These are phyloP conservation scores for Syritta pipiens DNA, from an alignment of 2,888 invertebrate genomes.

Conservation along the genomic window DNA sequence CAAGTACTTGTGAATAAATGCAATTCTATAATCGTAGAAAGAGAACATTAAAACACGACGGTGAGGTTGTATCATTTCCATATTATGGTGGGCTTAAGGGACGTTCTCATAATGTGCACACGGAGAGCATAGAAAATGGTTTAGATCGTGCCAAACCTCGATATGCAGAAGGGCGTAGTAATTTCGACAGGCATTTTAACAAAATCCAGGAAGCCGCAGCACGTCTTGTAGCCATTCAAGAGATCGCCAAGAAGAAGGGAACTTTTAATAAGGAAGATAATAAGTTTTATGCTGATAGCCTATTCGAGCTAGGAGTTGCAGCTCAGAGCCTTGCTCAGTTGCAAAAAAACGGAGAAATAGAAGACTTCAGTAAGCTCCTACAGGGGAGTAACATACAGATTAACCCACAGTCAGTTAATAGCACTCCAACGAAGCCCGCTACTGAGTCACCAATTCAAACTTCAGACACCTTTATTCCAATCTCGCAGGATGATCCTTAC, in stretches of 20 bases:
- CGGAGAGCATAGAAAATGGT: conserved; percentile 71
- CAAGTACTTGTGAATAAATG: conserved; percentile 29
- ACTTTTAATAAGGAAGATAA: conserved; percentile 81
- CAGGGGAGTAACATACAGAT: conserved; percentile 72
- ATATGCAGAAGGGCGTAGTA: conserved; percentile 45
- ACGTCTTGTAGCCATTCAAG: conserved; percentile 82
- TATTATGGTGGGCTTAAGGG: conserved; percentile 88
- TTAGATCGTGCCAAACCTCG: conserved; percentile 42
- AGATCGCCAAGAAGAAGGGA: conserved; percentile 82
- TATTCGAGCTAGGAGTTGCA: conserved; percentile 81
- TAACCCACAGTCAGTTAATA: conserved; percentile 7
- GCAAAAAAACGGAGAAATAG: conserved; percentile 80
- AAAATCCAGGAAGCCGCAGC: conserved; percentile 82
- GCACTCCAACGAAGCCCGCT: conserved; percentile 11
- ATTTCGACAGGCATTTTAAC: conserved; percentile 81
- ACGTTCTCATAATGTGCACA: conserved; percentile 80
- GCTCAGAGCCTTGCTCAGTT: conserved; percentile 82
- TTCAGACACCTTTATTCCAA: conserved; percentile 21
- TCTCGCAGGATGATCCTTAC: conserved; percentile 74
- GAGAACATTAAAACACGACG: conserved; percentile 26
- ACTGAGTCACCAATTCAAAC: conserved; percentile 9
- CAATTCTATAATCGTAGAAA: conserved; percentile 57
- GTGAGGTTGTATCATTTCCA: conserved; percentile 78
- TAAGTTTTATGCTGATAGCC: conserved; percentile 81
- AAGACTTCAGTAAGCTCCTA: conserved; percentile 80